Base-by-base conservation (phyloP, 1,140 invertebrate genomes). In the Philotrypesis tridentata region DNA sequence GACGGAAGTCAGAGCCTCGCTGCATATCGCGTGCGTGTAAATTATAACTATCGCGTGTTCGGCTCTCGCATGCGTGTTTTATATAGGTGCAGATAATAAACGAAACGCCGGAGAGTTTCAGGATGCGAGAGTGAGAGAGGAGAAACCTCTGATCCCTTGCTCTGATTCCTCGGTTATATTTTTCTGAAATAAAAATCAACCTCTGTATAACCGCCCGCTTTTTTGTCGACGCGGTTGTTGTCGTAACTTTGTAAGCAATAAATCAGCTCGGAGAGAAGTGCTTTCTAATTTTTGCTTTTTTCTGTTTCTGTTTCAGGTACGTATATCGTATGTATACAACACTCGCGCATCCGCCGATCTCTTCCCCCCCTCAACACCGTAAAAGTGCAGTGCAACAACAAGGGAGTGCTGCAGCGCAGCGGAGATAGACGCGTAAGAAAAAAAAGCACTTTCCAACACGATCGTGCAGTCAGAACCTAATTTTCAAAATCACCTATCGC, bases 271-370 rank as follows among this genome's bases (percentile, higher is more conserved):
- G 60, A 29, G 23, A 27, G 27, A 27, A 27, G 14, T 27, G 12
- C 3, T 27, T 65, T 27, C 27, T 65, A 65, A 65, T 65, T 65
- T 65, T 65, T 65, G 2, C 61, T 14, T 25, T 23, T 65, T 70
- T 70, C 37, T 67, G 11, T 33, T n/a, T 70, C 21, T 70, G 67
- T 70, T 70, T 0, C 67, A 70, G 67, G 67, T 70, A 70, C 17
- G 67, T 70, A 33, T 70, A n/a, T 17, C 4, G 23, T 27, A 65
- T 27, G 23, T 27, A 63, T 8, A 63, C 27, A 25, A 29, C 25
- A 25, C n/a, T n/a, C n/a, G n/a, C n/a, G n/a, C n/a, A n/a, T n/a
- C n/a, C n/a, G n/a, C n/a, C n/a, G n/a, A n/a, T n/a, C n/a, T n/a
- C n/a, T n/a, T n/a, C n/a, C n/a, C n/a, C n/a, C n/a, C n/a, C n/a